phyloP scores from a whole-genome alignment of 1,140 invertebrate genomes.

The Nebria ingens region DNA sequence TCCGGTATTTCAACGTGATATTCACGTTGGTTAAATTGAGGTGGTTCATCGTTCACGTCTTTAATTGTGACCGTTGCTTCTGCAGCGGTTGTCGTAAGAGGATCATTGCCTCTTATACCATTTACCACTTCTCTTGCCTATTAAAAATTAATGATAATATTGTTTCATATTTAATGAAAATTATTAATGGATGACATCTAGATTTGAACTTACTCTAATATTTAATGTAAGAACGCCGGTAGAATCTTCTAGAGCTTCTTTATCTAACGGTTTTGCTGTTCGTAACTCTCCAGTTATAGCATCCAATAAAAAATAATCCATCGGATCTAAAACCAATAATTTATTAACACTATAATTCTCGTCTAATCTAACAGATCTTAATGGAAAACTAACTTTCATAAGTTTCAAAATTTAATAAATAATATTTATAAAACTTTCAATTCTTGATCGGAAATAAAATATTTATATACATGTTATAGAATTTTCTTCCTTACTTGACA shows the following conservation, averaged over 20 bases:
- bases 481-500: conserved; percentile 58
- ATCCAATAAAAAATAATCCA: conserved; percentile 77
- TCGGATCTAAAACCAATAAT: conserved; percentile 53
- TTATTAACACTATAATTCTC: neutral
- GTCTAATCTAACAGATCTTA: neutral
- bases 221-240: conserved; percentile 66
- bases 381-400: conserved; percentile 7
- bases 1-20: conserved; percentile 73
- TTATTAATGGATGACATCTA: neutral
- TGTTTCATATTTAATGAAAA: neutral
- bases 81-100: conserved; percentile 51
- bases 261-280: conserved; percentile 73
- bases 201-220: conserved; percentile 44
- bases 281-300: conserved; percentile 63
- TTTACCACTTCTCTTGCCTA: conserved; percentile 67
- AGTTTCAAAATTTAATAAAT: neutral
- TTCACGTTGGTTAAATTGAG: conserved; percentile 67
- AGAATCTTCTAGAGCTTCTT: conserved; percentile 66
- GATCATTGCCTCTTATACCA: conserved; percentile 54
- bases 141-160: conserved; percentile 13
- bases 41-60: conserved; percentile 91
- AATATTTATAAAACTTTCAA: neutral
- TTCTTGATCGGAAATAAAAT: too few species aligned
- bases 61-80: conserved; percentile 73
- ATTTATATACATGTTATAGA: too few species aligned